Evolutionary conservation across 2,113 vertebrate genomes (phyloP).

Genomic region (Mustela nigripes): DNA sequence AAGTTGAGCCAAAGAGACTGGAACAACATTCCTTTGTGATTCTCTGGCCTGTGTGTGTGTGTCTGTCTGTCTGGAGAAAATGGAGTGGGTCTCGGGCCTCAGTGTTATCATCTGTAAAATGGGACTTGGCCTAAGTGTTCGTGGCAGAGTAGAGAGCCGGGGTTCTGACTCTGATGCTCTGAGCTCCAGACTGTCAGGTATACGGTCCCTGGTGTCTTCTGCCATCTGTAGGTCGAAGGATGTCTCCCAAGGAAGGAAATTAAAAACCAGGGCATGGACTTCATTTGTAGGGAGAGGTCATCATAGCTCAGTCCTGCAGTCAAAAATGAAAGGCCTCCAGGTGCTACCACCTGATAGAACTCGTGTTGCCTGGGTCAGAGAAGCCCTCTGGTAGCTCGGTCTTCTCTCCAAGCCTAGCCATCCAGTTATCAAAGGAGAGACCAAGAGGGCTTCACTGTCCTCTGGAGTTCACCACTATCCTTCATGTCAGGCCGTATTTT

Average conservation of each 20-base stretch:
- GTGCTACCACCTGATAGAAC: not conserved
- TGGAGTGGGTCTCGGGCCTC: not conserved
- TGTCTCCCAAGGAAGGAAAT: not conserved
- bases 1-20: not conserved
- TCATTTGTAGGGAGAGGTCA: not conserved
- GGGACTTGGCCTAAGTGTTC: not conserved
- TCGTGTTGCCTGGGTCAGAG: not conserved
- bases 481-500: not conserved
- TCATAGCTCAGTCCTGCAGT: not conserved
- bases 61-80: not conserved
- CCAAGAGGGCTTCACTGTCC: not conserved
- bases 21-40: not conserved
- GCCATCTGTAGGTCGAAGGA: not conserved
- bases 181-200: not conserved
- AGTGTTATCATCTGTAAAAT: slow-evolving; percentile 20
- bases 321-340: not conserved
- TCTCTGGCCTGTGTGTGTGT: not conserved
- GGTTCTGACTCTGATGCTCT: not conserved
- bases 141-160: not conserved
- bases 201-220: not conserved
- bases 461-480: not conserved
- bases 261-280: not conserved
- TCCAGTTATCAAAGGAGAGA: not conserved
- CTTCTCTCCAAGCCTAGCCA: not conserved
- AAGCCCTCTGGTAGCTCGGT: not conserved